Evolutionary conservation across 2,797 vertebrate genomes (phyloP).

Genomic region (Botia almorhae): DNA sequence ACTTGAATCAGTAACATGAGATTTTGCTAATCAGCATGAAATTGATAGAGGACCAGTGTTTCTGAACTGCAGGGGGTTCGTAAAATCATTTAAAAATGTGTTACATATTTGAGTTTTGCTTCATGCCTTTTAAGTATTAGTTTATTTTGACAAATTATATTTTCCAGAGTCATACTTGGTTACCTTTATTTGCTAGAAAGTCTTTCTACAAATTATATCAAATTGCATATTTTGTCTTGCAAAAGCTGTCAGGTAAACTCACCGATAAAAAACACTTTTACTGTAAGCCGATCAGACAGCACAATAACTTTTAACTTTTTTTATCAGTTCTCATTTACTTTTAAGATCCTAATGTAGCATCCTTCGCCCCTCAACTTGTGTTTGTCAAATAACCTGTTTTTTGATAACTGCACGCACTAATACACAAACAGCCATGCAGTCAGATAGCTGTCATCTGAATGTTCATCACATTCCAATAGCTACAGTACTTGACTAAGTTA

Average conservation of each 20-base stretch:
- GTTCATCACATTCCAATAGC: constrained; percentile 2
- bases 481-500: not conserved
- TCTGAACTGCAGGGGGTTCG: not conserved
- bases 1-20: not conserved
- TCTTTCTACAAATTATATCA: not conserved
- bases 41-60: not conserved
- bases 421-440: constrained; percentile 3
- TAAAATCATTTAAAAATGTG: not conserved
- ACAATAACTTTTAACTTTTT: not conserved
- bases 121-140: not conserved
- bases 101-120: not conserved
- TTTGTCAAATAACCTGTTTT: not conserved
- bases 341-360: not conserved
- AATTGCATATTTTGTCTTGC: not conserved
- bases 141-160: not conserved
- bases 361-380: not conserved
- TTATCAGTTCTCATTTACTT: not conserved
- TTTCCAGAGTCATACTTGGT: not conserved
- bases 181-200: not conserved
- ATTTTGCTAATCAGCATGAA: not conserved
- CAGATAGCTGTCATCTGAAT: not conserved
- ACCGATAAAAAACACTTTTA: not conserved
- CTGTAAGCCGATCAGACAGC: not conserved
- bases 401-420: not conserved
- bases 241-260: not conserved